Evolutionary conservation across 2,113 vertebrate genomes (phyloP).

Genomic region (Cygnus atratus): DNA sequence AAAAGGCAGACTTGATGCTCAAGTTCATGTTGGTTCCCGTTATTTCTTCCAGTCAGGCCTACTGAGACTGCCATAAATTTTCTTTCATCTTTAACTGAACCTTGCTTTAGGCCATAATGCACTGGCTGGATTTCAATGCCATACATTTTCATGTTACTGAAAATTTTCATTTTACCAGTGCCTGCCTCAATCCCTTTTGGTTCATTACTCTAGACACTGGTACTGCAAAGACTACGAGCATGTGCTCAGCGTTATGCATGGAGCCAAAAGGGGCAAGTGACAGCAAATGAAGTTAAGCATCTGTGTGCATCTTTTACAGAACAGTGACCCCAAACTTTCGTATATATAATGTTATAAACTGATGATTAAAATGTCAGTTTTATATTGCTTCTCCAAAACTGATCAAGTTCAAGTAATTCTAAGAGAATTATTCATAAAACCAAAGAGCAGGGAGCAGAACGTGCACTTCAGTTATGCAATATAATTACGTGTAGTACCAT

Average conservation of each 20-base stretch:
- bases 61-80: background rate
- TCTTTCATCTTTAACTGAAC: background rate
- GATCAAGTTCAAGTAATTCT: background rate
- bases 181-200: background rate
- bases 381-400: background rate
- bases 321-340: background rate
- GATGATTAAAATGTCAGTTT: background rate
- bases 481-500: constrained; percentile 34
- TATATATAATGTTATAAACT: background rate
- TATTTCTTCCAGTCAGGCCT: background rate
- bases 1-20: background rate
- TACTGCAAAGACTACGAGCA: background rate
- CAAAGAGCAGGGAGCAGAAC: background rate
- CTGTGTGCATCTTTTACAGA: background rate
- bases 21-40: background rate
- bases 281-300: background rate
- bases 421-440: constrained; percentile 38
- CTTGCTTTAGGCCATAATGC: background rate
- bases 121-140: background rate
- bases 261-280: background rate
- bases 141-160: background rate
- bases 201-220: background rate
- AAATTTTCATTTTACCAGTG: background rate
- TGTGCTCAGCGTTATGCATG: background rate
- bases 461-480: background rate